A percentile compares a stretch with the other conserved stretches of the same genome.
Evolutionary conservation across 2,888 invertebrate species (phyloP).

Genomic region (Tillus elongatus): DNA sequence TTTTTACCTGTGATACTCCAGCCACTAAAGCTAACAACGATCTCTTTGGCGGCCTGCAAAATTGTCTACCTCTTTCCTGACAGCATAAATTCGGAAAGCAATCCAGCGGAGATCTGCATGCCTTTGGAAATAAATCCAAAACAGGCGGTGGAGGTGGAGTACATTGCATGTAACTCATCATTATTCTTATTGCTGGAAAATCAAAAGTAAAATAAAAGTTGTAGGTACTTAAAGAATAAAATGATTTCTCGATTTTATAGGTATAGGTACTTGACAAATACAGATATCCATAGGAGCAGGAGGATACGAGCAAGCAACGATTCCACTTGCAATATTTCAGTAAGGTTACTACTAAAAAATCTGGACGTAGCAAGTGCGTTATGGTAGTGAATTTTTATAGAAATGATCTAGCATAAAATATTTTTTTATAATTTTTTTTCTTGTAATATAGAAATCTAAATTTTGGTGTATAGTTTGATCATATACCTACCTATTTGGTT

Average conservation of each 20-base stretch:
- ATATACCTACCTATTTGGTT: no score
- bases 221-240: not conserved
- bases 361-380: no score
- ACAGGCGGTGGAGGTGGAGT: conserved; percentile 59
- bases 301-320: no score
- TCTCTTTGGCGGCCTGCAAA: conserved; percentile 64
- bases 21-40: conserved; percentile 59
- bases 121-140: conserved; percentile 60
- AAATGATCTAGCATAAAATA: no score
- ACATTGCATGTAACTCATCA: conserved; percentile 61
- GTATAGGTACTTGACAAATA: not conserved
- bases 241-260: conserved; percentile 4
- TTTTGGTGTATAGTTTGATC: no score
- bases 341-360: no score
- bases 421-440: no score
- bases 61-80: conserved; percentile 62
- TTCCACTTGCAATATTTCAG: no score
- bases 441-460: no score
- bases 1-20: conserved; percentile 53
- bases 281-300: not conserved
- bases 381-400: no score
- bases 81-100: conserved; percentile 75
- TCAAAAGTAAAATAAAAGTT: conserved; percentile 5
- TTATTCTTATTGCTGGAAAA: conserved; percentile 35
- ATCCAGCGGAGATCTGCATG: conserved; percentile 61